Evolutionary conservation across 2,113 vertebrate species (phyloP).

Genomic region (Coturnix japonica): DNA sequence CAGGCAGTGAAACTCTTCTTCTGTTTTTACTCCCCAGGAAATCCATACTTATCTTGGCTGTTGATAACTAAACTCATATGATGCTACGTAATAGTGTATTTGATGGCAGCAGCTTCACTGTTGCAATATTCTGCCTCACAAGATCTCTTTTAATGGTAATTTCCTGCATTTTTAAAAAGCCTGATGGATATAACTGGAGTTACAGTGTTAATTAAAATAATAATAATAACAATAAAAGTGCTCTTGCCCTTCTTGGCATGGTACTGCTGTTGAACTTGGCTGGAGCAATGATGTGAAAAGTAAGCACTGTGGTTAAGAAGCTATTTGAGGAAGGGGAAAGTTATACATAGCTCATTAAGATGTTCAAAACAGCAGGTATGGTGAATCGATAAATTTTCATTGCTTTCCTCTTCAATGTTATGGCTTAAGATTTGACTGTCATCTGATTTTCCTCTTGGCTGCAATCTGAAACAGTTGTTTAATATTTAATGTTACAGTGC

Average conservation of each 20-base stretch:
- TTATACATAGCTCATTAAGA: neutral
- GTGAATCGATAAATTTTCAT: neutral
- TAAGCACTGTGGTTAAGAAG: neutral
- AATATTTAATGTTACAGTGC: conserved; percentile 67
- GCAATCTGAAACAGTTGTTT: conserved; percentile 57
- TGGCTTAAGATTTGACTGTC: conserved; percentile 35
- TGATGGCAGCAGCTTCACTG: neutral
- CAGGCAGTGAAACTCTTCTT: neutral
- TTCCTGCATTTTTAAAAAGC: neutral
- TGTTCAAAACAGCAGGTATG: neutral
- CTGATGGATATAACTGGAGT: neutral
- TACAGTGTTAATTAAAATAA: neutral
- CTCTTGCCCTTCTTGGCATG: neutral
- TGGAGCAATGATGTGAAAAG: neutral
- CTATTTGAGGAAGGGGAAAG: neutral
- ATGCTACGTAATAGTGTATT: neutral
- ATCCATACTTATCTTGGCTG: neutral
- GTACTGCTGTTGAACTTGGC: neutral
- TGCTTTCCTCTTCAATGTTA: conserved; percentile 42
- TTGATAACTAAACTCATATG: neutral
- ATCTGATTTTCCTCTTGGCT: conserved; percentile 53
- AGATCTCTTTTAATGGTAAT: neutral
- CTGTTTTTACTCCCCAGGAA: neutral
- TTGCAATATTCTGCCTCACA: neutral
- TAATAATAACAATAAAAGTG: neutral